A percentile compares a stretch with the other conserved stretches of the same genome.
Conservation (phyloP, 2,888 invertebrate species). For the Melinopterus prodromus region DNA sequence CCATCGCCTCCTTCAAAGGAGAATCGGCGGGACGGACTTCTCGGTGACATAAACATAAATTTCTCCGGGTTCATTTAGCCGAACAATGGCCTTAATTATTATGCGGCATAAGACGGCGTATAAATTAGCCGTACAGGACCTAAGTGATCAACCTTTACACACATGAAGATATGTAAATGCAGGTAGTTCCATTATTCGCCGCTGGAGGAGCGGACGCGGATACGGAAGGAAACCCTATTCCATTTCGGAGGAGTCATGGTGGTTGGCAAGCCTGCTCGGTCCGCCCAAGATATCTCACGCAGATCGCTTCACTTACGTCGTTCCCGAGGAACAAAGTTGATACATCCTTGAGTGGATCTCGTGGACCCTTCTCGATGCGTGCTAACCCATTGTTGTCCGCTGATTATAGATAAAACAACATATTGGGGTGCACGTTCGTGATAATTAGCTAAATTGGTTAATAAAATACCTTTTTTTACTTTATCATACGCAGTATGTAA, state of each 20-base stretch:
- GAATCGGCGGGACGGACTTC: neutral
- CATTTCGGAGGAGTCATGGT: conserved; percentile 53
- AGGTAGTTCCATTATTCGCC: conserved; percentile 41
- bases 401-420: neutral
- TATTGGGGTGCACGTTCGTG: neutral
- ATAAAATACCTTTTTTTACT: neutral
- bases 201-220: conserved; percentile 34
- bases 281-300: conserved; percentile 55
- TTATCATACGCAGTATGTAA: too few species aligned
- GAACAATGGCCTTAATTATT: conserved; percentile 33
- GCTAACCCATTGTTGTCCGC: conserved; percentile 1
- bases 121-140: conserved; percentile 30
- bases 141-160: conserved; percentile 42
- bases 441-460: neutral
- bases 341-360: conserved; percentile 38
- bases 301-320: conserved; percentile 48
- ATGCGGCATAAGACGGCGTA: conserved; percentile 33
- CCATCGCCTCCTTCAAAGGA: neutral
- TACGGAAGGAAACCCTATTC: conserved; percentile 45
- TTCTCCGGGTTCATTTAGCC: conserved; percentile 16
- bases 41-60: conserved; percentile 19
- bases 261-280: conserved; percentile 48
- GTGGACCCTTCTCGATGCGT: neutral
- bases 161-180: conserved; percentile 48
- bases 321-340: conserved; percentile 32